Percentiles rank a stretch among this genome's conserved stretches.
phyloP scores from a whole-genome alignment of 2,113 vertebrate genomes.

The Sigmodon hispidus region DNA sequence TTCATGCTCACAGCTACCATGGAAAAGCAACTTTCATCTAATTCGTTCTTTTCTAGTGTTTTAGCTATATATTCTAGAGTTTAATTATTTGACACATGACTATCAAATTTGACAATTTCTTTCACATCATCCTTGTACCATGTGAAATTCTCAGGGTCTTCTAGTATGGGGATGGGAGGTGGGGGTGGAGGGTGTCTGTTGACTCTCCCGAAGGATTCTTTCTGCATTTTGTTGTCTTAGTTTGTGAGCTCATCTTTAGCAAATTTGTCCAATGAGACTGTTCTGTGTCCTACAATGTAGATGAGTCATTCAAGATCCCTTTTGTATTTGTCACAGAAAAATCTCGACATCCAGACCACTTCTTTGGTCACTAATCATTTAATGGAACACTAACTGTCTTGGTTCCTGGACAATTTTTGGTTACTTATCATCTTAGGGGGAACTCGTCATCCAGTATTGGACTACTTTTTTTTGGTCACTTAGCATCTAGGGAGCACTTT shows the following conservation, averaged over 20 bases:
- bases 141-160: not conserved
- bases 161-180: too few species aligned
- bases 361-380: not conserved
- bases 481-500: not conserved
- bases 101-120: not conserved
- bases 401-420: not conserved
- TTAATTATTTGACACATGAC: not conserved
- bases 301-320: not conserved
- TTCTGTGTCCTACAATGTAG: not conserved
- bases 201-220: not conserved
- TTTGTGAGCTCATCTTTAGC: not conserved
- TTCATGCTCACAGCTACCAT: not conserved
- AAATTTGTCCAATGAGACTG: not conserved
- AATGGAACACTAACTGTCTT: too few species aligned
- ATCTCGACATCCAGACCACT: not conserved
- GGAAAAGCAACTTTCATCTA: not conserved
- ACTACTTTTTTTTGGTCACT: too few species aligned
- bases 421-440: not conserved
- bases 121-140: not conserved
- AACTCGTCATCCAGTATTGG: too few species aligned
- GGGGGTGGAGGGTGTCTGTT: not conserved
- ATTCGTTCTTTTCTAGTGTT: not conserved
- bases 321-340: not conserved
- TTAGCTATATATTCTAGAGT: not conserved
- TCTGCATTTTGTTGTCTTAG: not conserved